Percentiles rank a stretch among this genome's conserved stretches.
These are phyloP conservation scores for Hypomecis punctinalis DNA, from an alignment of 2,888 invertebrate genomes.

Conservation along the genomic window DNA sequence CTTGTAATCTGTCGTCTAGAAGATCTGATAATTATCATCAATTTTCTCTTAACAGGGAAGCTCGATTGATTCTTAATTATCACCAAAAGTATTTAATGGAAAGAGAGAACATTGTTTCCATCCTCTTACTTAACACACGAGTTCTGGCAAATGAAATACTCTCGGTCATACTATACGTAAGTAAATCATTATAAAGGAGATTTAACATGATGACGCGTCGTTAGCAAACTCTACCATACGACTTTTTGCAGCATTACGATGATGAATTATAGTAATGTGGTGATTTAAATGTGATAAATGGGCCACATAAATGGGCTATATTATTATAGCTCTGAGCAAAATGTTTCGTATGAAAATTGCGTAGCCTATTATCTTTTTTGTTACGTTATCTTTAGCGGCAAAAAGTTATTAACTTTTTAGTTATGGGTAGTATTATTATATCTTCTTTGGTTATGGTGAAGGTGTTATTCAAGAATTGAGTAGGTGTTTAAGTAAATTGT, in stretches of 20 bases:
- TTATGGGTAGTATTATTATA: no score
- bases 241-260: slow-evolving; percentile 23
- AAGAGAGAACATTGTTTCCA: not conserved
- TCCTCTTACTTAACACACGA: not conserved
- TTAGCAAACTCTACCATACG: slow-evolving; percentile 26
- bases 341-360: slow-evolving; percentile 12
- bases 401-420: not conserved
- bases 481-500: no score
- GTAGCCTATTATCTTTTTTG: slow-evolving; percentile 1
- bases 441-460: no score
- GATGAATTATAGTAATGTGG: slow-evolving; percentile 23
- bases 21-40: no score
- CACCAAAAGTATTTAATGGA: no score
- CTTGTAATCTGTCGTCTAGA: no score
- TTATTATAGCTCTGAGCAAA: slow-evolving; percentile 25
- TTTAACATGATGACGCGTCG: slow-evolving; percentile 27
- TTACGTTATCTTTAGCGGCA: not conserved
- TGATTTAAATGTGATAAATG: slow-evolving; percentile 31
- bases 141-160: slow-evolving; percentile 10
- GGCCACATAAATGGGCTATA: slow-evolving; percentile 17
- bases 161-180: slow-evolving; percentile 4
- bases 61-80: no score
- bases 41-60: no score
- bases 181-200: slow-evolving; percentile 25
- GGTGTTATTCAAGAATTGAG: no score